Percentiles rank a stretch among this genome's conserved stretches.
Conservation (phyloP, 35 echinoderm and acorn worm genomes). For the Holothuria glaberrima region DNA sequence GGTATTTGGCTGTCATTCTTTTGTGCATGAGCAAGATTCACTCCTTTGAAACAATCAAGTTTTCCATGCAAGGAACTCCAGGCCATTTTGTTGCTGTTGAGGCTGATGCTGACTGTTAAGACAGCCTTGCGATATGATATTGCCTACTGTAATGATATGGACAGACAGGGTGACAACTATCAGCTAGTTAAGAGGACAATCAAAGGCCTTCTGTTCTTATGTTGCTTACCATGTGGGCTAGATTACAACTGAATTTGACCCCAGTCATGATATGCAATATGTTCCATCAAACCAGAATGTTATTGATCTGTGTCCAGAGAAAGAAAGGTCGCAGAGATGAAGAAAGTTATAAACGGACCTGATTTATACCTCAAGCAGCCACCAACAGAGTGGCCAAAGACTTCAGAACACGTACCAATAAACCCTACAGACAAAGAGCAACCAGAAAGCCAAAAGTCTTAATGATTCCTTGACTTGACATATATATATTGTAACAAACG, state of each 20-base stretch:
- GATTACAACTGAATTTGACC: constrained; percentile 78
- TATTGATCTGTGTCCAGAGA: constrained; percentile 81
- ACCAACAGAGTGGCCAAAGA: constrained; percentile 65
- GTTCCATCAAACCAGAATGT: constrained; percentile 73
- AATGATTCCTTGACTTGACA: too few relatives aligned
- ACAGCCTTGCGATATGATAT: constrained; percentile 61
- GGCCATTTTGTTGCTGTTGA: constrained; percentile 63
- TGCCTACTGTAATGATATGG: constrained; percentile 67
- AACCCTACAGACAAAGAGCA: constrained; percentile 46
- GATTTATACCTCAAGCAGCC: constrained; percentile 33
- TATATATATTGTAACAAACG: too few relatives aligned
- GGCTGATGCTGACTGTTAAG: constrained; percentile 72
- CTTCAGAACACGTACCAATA: constrained; percentile 57
- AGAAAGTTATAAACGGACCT: constrained; percentile 51
- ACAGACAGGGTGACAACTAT: constrained; percentile 76
- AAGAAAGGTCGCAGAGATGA: constrained; percentile 37
- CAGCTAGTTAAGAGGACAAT: constrained; percentile 69
- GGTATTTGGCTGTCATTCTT: constrained; percentile 86
- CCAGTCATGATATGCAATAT: constrained; percentile 45
- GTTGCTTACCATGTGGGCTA: constrained; percentile 73
- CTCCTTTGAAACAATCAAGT: constrained; percentile 77
- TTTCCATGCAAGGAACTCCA: constrained; percentile 75
- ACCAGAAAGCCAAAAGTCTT: too few relatives aligned
- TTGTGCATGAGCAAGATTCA: constrained; percentile 59
- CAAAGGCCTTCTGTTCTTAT: constrained; percentile 74